These are phyloP conservation scores for Brachyhypopomus gauderio DNA, from an alignment of 2,113 vertebrate genomes.

Conservation along the genomic window DNA sequence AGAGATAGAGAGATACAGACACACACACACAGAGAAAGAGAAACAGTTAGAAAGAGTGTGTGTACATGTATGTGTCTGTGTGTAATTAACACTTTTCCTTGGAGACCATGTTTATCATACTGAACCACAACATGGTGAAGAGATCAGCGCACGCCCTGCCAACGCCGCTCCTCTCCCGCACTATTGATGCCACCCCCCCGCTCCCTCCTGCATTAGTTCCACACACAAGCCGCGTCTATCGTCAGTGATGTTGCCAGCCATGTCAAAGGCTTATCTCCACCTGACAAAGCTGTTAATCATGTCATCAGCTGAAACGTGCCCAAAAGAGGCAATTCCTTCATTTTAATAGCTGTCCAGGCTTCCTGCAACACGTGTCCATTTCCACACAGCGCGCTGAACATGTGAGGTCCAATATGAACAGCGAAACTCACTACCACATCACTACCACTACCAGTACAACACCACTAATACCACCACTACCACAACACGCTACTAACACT, in stretches of 20 bases:
- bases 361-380: conserved; percentile 10
- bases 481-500: no score
- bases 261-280: conserved; percentile 69
- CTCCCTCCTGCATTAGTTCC: conserved; percentile 69
- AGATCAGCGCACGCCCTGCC: conserved; percentile 30
- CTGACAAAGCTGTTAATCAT: conserved; percentile 72
- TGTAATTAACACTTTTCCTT: conserved; percentile 58
- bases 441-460: no score
- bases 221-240: conserved; percentile 67
- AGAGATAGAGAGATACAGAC: conserved; percentile 39
- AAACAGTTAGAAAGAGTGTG: background rate
- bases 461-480: no score
- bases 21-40: background rate
- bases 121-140: conserved; percentile 27
- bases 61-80: background rate
- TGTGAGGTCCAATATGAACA: background rate
- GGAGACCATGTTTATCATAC: conserved; percentile 36
- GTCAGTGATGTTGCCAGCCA: conserved; percentile 64
- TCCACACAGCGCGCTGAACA: background rate
- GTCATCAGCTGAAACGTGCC: conserved; percentile 62
- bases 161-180: conserved; percentile 11
- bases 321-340: conserved; percentile 64
- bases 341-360: conserved; percentile 55
- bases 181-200: conserved; percentile 28
- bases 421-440: no score